A percentile compares a stretch with the other conserved stretches of the same genome.
These are phyloP conservation scores for Pantala flavescens DNA, from an alignment of 1,140 invertebrate genomes.

Conservation along the genomic window DNA sequence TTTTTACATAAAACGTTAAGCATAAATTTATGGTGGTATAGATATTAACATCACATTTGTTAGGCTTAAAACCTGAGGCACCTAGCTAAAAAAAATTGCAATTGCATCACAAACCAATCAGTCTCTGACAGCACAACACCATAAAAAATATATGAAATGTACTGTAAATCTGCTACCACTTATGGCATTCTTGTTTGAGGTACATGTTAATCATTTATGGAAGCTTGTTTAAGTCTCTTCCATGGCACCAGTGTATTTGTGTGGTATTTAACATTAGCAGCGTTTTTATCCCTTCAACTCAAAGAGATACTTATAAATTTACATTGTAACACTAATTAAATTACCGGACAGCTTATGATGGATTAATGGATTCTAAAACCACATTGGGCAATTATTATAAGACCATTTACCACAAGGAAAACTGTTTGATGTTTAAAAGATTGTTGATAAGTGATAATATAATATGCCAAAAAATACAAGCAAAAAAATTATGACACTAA, in stretches of 20 bases:
- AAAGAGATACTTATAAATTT: not conserved
- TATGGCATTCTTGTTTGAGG: slow-evolving; percentile 2
- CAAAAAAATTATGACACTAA: not conserved
- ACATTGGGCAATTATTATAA: not conserved
- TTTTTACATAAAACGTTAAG: no score
- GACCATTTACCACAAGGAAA: slow-evolving; percentile 5
- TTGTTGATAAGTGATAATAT: not conserved
- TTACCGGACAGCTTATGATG: not conserved
- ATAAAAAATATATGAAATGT: slow-evolving; percentile 9
- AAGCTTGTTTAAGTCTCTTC: slow-evolving; percentile 1
- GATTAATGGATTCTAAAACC: slow-evolving; percentile 3
- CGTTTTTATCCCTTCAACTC: not conserved
- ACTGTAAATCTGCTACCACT: not conserved
- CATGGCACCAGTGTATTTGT: slow-evolving; percentile 8
- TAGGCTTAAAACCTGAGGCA: not conserved
- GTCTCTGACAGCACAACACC: slow-evolving; percentile 3
- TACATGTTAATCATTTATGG: slow-evolving; percentile 3
- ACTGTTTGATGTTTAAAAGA: not conserved
- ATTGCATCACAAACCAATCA: slow-evolving; percentile 1
- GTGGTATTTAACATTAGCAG: slow-evolving; percentile 6
- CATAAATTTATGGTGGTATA: no score
- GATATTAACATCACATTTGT: slow-evolving; percentile 6
- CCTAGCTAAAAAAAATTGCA: slow-evolving; percentile 3
- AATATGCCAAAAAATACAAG: slow-evolving; percentile 3
- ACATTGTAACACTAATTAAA: not conserved